Evolutionary conservation across 1,140 invertebrate species (phyloP).

Genomic region (Lordiphosa collinella): DNA sequence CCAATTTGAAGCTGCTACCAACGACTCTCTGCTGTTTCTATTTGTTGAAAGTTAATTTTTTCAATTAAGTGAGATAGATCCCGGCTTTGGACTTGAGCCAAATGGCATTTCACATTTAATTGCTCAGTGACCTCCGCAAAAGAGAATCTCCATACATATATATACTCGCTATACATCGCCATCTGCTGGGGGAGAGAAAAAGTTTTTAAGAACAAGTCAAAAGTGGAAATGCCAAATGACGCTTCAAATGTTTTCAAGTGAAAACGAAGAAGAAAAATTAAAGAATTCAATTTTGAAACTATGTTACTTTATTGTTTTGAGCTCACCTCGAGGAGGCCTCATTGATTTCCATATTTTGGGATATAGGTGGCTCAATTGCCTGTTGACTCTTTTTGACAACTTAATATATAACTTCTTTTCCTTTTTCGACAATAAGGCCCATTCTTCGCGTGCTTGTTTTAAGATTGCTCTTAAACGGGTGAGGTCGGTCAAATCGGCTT

Average conservation of each 20-base stretch:
- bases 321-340: no score
- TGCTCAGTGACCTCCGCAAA: slow-evolving; percentile 16
- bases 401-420: no score
- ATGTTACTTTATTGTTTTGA: no score
- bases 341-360: no score
- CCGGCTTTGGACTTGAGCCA: slow-evolving; percentile 2
- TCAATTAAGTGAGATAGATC: slow-evolving; percentile 61
- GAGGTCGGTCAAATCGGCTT: no score
- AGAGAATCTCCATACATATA: slow-evolving; percentile 3
- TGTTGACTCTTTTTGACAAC: no score
- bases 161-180: not conserved
- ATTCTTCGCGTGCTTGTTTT: no score
- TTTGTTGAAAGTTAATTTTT: slow-evolving; percentile 61
- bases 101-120: slow-evolving; percentile 44
- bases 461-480: no score
- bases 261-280: slow-evolving; percentile 9
- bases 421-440: no score
- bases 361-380: no score
- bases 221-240: slow-evolving; percentile 28
- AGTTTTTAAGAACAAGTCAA: slow-evolving; percentile 45
- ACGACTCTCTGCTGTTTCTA: not conserved
- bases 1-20: slow-evolving; percentile 47
- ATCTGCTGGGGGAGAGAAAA: not conserved
- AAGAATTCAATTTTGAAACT: slow-evolving; percentile 29
- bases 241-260: slow-evolving; percentile 19